Evolutionary conservation across 2,113 vertebrate genomes (phyloP), one percentile per base, ranked within the genome.

Genomic region (Fulica atra): DNA sequence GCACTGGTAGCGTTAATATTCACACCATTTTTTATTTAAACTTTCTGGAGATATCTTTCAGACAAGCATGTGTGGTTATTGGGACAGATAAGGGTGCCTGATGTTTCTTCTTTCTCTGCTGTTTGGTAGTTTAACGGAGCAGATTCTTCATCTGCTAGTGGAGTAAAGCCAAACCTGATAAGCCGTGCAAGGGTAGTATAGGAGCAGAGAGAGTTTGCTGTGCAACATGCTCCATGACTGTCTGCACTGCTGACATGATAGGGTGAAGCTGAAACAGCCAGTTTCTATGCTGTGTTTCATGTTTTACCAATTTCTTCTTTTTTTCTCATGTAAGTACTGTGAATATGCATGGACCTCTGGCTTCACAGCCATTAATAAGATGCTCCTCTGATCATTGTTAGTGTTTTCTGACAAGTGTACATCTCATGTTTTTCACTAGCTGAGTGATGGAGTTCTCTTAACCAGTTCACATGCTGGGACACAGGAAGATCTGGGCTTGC

Each of bases 11-110:
- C 5, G 1, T 38, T 73, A 64, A 28, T 71, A 79, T 20, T 29
- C 46, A 53, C 13, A 24, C 9, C 0, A 0, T 3, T 42, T 15
- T 10, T 16, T 60, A 77, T 68, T 78, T 31, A 24, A 7, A 8
- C 25, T 29, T 57, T 31, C 36, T 46, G 33, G 16, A 80, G 51
- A 46, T 9, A 4, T 35, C 65, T 2, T 61, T 61, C 28, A 65
- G 60, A 23, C 18, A 65, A 53, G 11, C 8, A 51, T 21, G n/a
- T 36, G 28, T 19, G 69, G 25, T 3, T 69, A 5, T 28, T 69
- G 64, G 31, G 50, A 61, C 38, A 69, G 38, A 24, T n/a, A 29
- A 40, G 10, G 2, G 10, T 54, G 16, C 44, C 24, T 70, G 31
- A 56, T 0, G 5, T 50, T 73, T 78, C 33, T 24, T 86, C 35